phyloP scores from a whole-genome alignment of 2,888 invertebrate species.

The Scaptodrosophila latifasciaeformis region DNA sequence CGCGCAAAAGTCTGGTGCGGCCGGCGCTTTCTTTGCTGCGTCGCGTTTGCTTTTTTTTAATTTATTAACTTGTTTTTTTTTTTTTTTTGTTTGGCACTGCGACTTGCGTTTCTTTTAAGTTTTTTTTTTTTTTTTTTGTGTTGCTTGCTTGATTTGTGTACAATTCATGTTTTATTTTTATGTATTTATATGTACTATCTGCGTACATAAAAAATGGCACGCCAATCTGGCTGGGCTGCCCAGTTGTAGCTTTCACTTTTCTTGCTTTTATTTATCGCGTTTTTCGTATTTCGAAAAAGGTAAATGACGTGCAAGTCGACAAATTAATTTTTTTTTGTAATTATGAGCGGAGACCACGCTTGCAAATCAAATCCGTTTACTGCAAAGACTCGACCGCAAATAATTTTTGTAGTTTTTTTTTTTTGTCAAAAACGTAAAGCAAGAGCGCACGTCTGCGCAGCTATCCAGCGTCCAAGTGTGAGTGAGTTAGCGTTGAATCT shows the following conservation, averaged over 20 bases:
- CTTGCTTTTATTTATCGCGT: constrained; percentile 25
- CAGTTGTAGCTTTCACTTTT: constrained; percentile 60
- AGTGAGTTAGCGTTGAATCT: too few relatives aligned
- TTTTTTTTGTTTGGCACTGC: too few relatives aligned
- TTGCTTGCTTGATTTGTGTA: constrained; percentile 48
- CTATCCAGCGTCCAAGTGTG: too few relatives aligned
- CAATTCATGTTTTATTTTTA: constrained; percentile 31
- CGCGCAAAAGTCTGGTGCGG: constrained; percentile 21
- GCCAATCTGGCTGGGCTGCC: too few relatives aligned
- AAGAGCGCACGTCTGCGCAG: too few relatives aligned
- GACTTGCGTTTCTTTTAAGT: constrained; percentile 19
- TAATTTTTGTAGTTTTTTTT: too few relatives aligned
- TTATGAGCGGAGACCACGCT: constrained; percentile 10
- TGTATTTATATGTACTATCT: constrained; percentile 1
- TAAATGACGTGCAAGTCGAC: constrained; percentile 56
- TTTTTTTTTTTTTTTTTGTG: constrained; percentile 24
- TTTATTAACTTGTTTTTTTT: constrained; percentile 47
- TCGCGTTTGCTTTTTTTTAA: constrained; percentile 38
- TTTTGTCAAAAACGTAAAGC: too few relatives aligned
- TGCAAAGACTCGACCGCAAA: constrained; percentile 22
- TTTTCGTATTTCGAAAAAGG: constrained; percentile 44
- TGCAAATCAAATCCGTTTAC: constrained; percentile 7
- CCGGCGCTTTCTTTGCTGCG: constrained; percentile 50
- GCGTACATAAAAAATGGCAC: constrained; percentile 34
- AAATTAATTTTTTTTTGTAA: constrained; percentile 17